Conservation (phyloP, 2,888 invertebrate genomes). For the Hemistola chrysoprasaria region DNA sequence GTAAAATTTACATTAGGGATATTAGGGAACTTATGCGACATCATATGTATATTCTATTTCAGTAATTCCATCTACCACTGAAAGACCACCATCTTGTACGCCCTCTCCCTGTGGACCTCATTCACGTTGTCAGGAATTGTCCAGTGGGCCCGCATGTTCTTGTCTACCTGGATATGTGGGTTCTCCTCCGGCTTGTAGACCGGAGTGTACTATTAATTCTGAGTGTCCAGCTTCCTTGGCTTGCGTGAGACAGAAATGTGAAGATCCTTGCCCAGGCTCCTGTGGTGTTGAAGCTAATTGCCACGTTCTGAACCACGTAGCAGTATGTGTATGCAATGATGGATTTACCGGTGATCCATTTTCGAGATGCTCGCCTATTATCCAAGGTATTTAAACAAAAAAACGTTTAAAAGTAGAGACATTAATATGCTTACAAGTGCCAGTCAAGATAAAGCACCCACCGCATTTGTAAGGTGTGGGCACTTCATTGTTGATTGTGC, state of each 20-base stretch:
- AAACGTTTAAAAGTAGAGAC: background rate
- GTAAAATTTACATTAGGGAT: too few relatives aligned
- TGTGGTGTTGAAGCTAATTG: constrained; percentile 91
- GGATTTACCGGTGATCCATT: constrained; percentile 92
- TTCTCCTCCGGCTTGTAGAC: constrained; percentile 89
- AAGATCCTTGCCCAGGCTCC: constrained; percentile 91
- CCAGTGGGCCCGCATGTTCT: constrained; percentile 89
- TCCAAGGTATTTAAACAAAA: constrained; percentile 52
- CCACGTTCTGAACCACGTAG: constrained; percentile 89
- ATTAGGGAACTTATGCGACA: too few relatives aligned
- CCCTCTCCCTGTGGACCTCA: constrained; percentile 94
- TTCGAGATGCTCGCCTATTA: constrained; percentile 85
- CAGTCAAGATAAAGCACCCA: too few relatives aligned
- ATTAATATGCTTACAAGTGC: too few relatives aligned
- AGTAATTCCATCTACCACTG: constrained; percentile 76
- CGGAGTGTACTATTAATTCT: constrained; percentile 90
- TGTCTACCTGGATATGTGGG: constrained; percentile 90
- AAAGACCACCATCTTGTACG: constrained; percentile 87
- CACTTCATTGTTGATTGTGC: too few relatives aligned
- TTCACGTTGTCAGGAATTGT: constrained; percentile 88
- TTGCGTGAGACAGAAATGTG: constrained; percentile 90
- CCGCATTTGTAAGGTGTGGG: too few relatives aligned
- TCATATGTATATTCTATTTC: too few relatives aligned
- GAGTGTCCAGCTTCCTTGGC: constrained; percentile 90
- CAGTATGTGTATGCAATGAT: constrained; percentile 89